Conservation (phyloP, 2,888 invertebrate genomes). For the Laspeyria flexula region DNA sequence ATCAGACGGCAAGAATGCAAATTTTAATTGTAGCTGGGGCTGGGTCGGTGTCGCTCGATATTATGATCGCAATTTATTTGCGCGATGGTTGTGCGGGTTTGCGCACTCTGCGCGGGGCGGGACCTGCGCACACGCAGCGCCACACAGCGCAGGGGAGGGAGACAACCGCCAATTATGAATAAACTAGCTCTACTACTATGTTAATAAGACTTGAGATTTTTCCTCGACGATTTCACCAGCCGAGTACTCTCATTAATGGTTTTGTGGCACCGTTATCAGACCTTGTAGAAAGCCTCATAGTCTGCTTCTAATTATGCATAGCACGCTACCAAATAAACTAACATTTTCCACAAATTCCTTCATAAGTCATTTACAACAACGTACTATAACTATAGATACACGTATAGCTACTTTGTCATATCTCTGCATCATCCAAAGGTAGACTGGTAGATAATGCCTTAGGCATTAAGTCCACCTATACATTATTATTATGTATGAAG, state of each 20-base stretch:
- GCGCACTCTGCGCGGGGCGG: constrained; percentile 61
- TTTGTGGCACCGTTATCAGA: constrained; percentile 75
- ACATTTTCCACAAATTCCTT: not conserved
- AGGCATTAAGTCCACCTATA: no score
- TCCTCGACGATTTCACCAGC: constrained; percentile 80
- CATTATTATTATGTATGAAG: no score
- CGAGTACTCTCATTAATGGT: constrained; percentile 77
- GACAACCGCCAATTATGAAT: constrained; percentile 81
- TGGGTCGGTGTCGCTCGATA: constrained; percentile 67
- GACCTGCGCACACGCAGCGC: constrained; percentile 56
- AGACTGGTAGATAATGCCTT: no score
- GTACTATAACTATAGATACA: no score
- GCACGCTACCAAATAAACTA: constrained; percentile 14
- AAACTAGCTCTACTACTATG: constrained; percentile 83
- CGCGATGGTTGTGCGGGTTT: constrained; percentile 35
- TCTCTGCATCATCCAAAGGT: no score
- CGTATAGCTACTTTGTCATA: no score
- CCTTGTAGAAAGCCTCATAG: constrained; percentile 69
- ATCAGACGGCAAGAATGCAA: constrained; percentile 80
- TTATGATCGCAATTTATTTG: constrained; percentile 77
- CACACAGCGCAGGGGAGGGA: constrained; percentile 66
- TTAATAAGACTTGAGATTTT: constrained; percentile 81
- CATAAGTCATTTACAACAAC: no score
- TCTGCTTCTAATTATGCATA: constrained; percentile 43
- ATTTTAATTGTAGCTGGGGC: constrained; percentile 77